These are phyloP conservation scores for Bubo blakistoni DNA, from an alignment of 2,113 vertebrate species.

Conservation along the genomic window DNA sequence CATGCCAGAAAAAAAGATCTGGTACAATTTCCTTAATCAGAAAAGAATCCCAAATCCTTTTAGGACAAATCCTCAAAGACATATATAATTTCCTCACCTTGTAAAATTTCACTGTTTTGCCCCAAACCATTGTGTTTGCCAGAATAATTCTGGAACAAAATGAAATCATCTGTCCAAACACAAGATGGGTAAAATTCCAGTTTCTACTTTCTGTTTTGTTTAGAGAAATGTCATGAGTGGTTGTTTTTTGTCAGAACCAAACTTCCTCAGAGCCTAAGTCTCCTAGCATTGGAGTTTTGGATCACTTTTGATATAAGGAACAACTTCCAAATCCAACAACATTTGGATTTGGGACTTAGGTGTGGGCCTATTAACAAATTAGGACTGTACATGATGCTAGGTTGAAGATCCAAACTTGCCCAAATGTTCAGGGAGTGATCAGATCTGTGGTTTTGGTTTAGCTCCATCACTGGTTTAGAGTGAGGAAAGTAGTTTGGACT, in stretches of 20 bases:
- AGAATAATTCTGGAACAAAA: not conserved
- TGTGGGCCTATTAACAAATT: slow-evolving; percentile 1
- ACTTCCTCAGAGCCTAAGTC: not conserved
- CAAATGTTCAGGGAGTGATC: slow-evolving; percentile 6
- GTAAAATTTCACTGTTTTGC: slow-evolving; percentile 10
- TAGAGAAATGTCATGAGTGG: not conserved
- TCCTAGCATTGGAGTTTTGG: not conserved
- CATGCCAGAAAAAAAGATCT: not conserved
- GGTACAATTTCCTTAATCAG: not conserved
- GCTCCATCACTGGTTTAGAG: not conserved
- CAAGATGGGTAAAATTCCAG: not conserved
- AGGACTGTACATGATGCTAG: not conserved
- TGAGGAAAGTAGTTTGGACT: not conserved
- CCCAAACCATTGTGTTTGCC: not conserved
- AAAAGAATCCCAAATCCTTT: not conserved
- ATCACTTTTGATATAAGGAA: not conserved
- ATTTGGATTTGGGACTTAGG: not conserved
- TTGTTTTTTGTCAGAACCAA: not conserved
- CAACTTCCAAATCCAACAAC: not conserved
- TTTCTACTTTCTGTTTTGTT: not conserved
- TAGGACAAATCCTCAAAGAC: not conserved
- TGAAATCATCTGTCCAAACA: not conserved
- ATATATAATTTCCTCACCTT: not conserved
- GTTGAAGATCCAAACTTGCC: not conserved
- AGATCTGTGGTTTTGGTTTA: slow-evolving; percentile 37